Conservation (phyloP, 1,140 invertebrate species). For the Eurosta solidaginis region DNA sequence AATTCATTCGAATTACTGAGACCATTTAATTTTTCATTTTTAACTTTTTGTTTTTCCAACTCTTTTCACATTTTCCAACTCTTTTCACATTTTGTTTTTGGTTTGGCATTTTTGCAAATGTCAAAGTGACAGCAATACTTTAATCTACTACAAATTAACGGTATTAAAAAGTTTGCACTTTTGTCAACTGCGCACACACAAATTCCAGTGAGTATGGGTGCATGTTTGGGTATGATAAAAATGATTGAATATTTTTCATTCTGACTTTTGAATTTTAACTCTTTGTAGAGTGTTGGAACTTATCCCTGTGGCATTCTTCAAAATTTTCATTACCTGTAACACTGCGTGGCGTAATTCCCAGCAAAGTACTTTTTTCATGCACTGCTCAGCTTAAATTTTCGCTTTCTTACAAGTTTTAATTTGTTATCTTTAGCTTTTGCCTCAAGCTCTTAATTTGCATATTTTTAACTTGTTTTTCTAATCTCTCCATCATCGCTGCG, state of each 20-base stretch:
- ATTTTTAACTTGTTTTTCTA: neutral
- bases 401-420: neutral
- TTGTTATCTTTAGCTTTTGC: neutral
- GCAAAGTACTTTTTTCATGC: too few species aligned
- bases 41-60: neutral
- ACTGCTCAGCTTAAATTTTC: too few species aligned
- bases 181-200: too few species aligned
- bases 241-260: neutral
- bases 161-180: constrained; percentile 22
- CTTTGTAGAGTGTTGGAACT: neutral
- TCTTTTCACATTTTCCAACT: neutral
- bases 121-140: constrained; percentile 14
- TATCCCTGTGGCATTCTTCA: too few species aligned
- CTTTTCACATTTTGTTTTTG: neutral
- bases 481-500: neutral
- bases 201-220: neutral
- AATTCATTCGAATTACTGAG: neutral
- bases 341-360: too few species aligned
- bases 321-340: too few species aligned
- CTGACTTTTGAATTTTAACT: neutral
- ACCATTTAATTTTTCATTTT: neutral
- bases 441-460: too few species aligned
- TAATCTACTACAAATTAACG: constrained; percentile 26
- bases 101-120: neutral
- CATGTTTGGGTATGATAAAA: neutral